phyloP scores from a whole-genome alignment of 2,888 invertebrate genomes.

The Drepana falcataria region DNA sequence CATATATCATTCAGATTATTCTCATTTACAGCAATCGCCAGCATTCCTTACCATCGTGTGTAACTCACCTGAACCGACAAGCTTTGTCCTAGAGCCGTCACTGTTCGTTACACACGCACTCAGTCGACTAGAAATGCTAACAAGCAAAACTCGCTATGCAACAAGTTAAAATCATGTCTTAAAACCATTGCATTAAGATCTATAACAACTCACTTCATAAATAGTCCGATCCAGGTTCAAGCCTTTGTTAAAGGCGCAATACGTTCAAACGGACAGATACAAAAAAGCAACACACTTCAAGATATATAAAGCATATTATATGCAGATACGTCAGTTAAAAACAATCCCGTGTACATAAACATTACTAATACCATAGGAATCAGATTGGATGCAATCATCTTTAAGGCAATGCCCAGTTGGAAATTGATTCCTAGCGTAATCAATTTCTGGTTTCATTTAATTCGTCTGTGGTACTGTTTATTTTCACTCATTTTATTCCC shows the following conservation, averaged over 20 bases:
- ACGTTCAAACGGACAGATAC: conserved; percentile 45
- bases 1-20: too few relatives aligned
- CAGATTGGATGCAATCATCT: conserved; percentile 36
- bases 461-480: conserved; percentile 26
- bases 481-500: conserved; percentile 26
- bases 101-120: conserved; percentile 41
- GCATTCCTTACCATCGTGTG: conserved; percentile 31
- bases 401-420: conserved; percentile 23
- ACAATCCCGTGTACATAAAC: conserved; percentile 20
- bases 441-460: conserved; percentile 41
- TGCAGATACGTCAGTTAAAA: conserved; percentile 35
- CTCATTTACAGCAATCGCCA: conserved; percentile 3
- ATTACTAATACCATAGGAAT: conserved; percentile 30
- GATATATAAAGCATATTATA: too few relatives aligned
- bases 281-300: conserved; percentile 40
- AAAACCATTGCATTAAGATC: conserved; percentile 22
- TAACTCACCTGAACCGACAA: conserved; percentile 45
- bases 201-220: conserved; percentile 14
- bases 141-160: conserved; percentile 20
- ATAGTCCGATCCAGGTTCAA: conserved; percentile 11
- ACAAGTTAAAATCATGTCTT: conserved; percentile 18
- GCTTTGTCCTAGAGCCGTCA: conserved; percentile 52
- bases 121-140: conserved; percentile 34
- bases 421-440: conserved; percentile 36
- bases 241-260: conserved; percentile 41